phyloP scores from a whole-genome alignment of 2,888 invertebrate genomes.

The Bembecia ichneumoniformis region DNA sequence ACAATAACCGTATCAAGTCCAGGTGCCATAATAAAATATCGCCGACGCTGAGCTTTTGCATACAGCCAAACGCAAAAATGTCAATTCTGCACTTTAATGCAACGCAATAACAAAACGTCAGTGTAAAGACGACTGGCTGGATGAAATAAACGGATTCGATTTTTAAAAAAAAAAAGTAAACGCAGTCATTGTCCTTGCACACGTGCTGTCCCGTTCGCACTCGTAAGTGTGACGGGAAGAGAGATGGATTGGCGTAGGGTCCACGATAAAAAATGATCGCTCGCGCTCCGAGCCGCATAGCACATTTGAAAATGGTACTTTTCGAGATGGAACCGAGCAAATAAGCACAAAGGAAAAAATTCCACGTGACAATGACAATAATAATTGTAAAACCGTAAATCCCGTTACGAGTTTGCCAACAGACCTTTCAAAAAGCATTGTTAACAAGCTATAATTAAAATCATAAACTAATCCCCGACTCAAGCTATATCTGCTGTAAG shows the following conservation, averaged over 20 bases:
- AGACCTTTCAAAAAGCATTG: too few species aligned
- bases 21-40: not conserved
- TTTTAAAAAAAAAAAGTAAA: constrained; percentile 9
- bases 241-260: constrained; percentile 7
- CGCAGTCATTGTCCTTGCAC: constrained; percentile 16
- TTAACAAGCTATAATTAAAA: too few species aligned
- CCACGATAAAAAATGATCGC: constrained; percentile 17
- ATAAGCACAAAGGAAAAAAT: not conserved
- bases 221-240: constrained; percentile 9
- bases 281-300: not conserved
- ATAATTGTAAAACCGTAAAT: too few species aligned
- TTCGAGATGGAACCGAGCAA: not conserved
- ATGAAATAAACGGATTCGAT: not conserved
- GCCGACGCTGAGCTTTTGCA: not conserved
- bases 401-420: too few species aligned
- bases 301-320: not conserved
- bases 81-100: not conserved
- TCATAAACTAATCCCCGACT: too few species aligned
- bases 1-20: not conserved
- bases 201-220: constrained; percentile 11
- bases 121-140: not conserved
- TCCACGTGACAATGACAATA: not conserved
- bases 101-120: not conserved
- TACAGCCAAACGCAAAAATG: not conserved
- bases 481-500: too few species aligned